phyloP scores from a whole-genome alignment of 2,888 invertebrate genomes.

The Aphidius colemani region DNA sequence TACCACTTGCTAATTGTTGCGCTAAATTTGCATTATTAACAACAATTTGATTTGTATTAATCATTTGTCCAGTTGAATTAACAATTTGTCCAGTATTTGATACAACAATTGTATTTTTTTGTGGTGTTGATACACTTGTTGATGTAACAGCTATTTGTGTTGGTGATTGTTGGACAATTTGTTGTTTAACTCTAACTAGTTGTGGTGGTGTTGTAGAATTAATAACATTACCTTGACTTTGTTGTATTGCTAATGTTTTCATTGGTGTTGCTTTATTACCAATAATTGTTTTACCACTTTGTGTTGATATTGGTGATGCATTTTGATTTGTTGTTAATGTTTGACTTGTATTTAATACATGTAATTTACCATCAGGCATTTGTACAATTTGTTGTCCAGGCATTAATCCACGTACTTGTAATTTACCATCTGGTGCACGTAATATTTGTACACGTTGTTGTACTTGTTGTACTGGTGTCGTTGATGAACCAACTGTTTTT shows the following conservation, averaged over 20 bases:
- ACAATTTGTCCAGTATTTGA: slow-evolving; percentile 49
- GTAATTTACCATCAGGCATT: slow-evolving; percentile 91
- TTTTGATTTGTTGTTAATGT: slow-evolving; percentile 60
- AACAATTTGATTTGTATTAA: slow-evolving; percentile 69
- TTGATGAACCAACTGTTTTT: slow-evolving; percentile 36
- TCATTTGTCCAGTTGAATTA: slow-evolving; percentile 54
- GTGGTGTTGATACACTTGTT: slow-evolving; percentile 41
- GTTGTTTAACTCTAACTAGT: slow-evolving; percentile 38
- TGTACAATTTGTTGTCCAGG: slow-evolving; percentile 93
- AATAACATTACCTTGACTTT: slow-evolving; percentile 45
- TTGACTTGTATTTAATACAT: slow-evolving; percentile 76
- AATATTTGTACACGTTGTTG: slow-evolving; percentile 88
- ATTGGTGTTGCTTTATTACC: slow-evolving; percentile 34
- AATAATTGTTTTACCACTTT: slow-evolving; percentile 38
- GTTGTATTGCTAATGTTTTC: slow-evolving; percentile 41
- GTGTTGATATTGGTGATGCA: slow-evolving; percentile 33
- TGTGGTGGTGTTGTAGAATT: slow-evolving; percentile 48
- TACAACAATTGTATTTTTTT: slow-evolving; percentile 51
- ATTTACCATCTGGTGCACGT: slow-evolving; percentile 86
- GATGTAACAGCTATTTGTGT: slow-evolving; percentile 39
- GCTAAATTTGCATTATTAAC: slow-evolving; percentile 76
- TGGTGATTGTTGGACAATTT: slow-evolving; percentile 37
- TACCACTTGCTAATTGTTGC: slow-evolving; percentile 81
- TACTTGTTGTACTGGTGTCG: slow-evolving; percentile 53
- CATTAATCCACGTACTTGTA: slow-evolving; percentile 87